phyloP scores from a whole-genome alignment of 2,888 invertebrate species.

The Cylindroiulus punctatus region DNA sequence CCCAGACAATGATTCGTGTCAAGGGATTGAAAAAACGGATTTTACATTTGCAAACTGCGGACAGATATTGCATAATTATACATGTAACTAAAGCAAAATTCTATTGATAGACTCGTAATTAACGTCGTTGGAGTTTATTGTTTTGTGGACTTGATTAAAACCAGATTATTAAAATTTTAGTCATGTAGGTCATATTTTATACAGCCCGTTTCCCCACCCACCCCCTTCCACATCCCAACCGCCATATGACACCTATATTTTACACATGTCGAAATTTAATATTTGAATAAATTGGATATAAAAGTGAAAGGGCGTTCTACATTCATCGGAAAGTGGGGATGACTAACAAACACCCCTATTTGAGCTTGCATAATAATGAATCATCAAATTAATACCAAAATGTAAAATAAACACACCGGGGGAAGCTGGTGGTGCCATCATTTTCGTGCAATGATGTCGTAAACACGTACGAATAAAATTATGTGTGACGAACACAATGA shows the following conservation, averaged over 20 bases:
- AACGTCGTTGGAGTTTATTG: conserved; percentile 27
- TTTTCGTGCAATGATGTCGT: background rate
- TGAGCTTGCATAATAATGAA: conserved; percentile 19
- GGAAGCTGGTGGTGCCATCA: conserved; percentile 38
- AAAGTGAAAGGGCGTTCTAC: conserved; percentile 40
- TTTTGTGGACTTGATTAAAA: conserved; percentile 36
- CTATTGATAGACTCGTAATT: background rate
- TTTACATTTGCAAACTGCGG: background rate
- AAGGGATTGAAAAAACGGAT: conserved; percentile 2
- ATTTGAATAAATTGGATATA: conserved; percentile 43
- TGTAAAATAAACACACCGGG: conserved; percentile 45
- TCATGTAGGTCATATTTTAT: conserved; percentile 22
- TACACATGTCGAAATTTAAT: conserved; percentile 24
- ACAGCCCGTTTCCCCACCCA: background rate
- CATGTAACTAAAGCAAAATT: background rate
- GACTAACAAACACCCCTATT: conserved; percentile 47
- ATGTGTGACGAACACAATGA: background rate
- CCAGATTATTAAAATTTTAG: conserved; percentile 43
- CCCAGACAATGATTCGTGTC: background rate
- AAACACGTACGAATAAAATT: background rate
- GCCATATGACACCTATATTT: conserved; percentile 16
- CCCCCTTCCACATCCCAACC: background rate
- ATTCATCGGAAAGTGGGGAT: conserved; percentile 20
- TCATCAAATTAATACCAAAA: conserved; percentile 33
- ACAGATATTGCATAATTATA: background rate